phyloP scores from a whole-genome alignment of 2,888 invertebrate genomes.

The Oeneis ivallda region DNA sequence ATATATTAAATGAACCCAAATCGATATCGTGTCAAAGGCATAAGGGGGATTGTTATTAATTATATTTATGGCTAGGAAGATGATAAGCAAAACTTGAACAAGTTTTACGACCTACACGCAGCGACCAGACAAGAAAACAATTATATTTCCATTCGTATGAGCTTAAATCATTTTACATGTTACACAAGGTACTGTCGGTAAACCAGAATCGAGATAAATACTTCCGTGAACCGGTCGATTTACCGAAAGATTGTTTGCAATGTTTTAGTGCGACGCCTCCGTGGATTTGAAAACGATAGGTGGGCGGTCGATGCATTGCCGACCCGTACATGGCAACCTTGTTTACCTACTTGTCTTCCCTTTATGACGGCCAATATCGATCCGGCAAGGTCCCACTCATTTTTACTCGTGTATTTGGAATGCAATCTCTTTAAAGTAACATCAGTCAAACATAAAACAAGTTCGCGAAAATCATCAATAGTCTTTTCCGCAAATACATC shows the following conservation, averaged over 20 bases:
- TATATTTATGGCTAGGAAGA: slow-evolving; percentile 3
- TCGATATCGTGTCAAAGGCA: slow-evolving; percentile 2
- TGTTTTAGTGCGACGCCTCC: slow-evolving; percentile 70
- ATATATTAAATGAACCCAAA: background rate
- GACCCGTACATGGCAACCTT: slow-evolving; percentile 69
- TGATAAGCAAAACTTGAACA: slow-evolving; percentile 6
- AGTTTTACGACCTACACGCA: slow-evolving; percentile 8
- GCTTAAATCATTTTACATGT: slow-evolving; percentile 54
- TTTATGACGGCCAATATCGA: slow-evolving; percentile 67
- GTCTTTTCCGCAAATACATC: background rate
- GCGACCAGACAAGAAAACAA: slow-evolving; percentile 25
- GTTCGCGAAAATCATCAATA: slow-evolving; percentile 37
- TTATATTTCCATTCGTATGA: slow-evolving; percentile 34
- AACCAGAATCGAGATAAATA: slow-evolving; percentile 55
- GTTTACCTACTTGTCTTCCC: slow-evolving; percentile 76
- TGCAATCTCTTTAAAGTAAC: slow-evolving; percentile 41
- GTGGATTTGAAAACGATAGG: slow-evolving; percentile 64
- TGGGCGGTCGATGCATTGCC: slow-evolving; percentile 77
- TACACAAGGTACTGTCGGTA: slow-evolving; percentile 42
- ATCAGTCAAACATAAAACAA: slow-evolving; percentile 23
- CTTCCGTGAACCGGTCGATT: slow-evolving; percentile 71
- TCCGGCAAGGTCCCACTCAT: slow-evolving; percentile 61
- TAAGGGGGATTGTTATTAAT: slow-evolving; percentile 8
- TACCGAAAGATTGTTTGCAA: slow-evolving; percentile 68
- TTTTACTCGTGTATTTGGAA: slow-evolving; percentile 54